Percentiles rank a stretch among this genome's conserved stretches.
Evolutionary conservation across 2,888 invertebrate genomes (phyloP).

Genomic region (Stegophylla sp.): DNA sequence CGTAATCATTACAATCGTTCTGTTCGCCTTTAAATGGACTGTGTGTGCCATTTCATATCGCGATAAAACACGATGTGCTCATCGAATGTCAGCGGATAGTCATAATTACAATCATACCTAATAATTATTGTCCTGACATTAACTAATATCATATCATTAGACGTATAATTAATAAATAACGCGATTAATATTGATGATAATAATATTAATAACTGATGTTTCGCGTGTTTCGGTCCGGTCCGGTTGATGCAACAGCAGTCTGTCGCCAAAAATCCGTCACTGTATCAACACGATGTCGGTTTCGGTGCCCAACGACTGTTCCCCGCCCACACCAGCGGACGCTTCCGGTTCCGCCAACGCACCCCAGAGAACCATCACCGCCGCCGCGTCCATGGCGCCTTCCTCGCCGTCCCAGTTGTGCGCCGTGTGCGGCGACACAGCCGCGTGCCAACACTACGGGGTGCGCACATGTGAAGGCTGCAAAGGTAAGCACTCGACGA

Average conservation of each 20-base stretch:
- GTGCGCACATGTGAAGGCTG: slow-evolving; percentile 99
- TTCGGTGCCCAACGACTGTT: slow-evolving; percentile 26
- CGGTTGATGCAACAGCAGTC: slow-evolving; percentile 68
- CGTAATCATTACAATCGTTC: no score
- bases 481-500: slow-evolving; percentile 71
- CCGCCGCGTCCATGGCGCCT: slow-evolving; percentile 66
- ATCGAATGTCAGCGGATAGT: no score
- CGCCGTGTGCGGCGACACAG: slow-evolving; percentile 98
- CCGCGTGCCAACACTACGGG: slow-evolving; percentile 97
- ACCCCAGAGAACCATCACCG: slow-evolving; percentile 60
- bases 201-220: no score
- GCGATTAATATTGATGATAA: no score
- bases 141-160: no score
- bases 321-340: slow-evolving; percentile 62
- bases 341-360: slow-evolving; percentile 65
- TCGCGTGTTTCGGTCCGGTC: no score
- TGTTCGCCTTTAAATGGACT: no score
- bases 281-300: slow-evolving; percentile 62
- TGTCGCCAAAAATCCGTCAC: slow-evolving; percentile 74
- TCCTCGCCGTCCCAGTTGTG: slow-evolving; percentile 85
- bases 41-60: no score
- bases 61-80: no score
- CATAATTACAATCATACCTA: no score
- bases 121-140: no score
- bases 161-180: no score